phyloP scores from a whole-genome alignment of 1,140 invertebrate genomes.

The Antheraea mylitta region DNA sequence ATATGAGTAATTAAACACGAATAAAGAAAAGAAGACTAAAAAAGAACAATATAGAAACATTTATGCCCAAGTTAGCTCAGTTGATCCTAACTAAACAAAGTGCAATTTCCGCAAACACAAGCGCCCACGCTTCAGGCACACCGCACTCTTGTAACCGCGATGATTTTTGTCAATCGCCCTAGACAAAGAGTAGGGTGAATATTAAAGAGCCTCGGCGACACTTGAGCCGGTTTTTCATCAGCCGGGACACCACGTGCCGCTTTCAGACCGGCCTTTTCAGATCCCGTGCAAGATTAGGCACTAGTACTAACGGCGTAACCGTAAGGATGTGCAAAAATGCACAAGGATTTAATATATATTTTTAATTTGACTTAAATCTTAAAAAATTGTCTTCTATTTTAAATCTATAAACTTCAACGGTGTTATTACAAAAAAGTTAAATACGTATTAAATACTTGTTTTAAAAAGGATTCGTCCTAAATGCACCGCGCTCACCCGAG shows the following conservation, averaged over 20 bases:
- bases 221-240: slow-evolving; percentile 70
- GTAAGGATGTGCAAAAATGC: slow-evolving; percentile 27
- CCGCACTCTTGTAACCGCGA: slow-evolving; percentile 23
- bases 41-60: slow-evolving; percentile 5
- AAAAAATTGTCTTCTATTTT: not conserved
- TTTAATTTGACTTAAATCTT: not conserved
- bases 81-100: slow-evolving; percentile 37
- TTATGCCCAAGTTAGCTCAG: slow-evolving; percentile 20
- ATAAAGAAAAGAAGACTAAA: not conserved
- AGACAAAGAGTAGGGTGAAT: slow-evolving; percentile 70
- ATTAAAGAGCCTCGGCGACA: slow-evolving; percentile 64
- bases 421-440: too few relatives aligned
- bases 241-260: slow-evolving; percentile 57
- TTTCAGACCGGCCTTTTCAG: slow-evolving; percentile 72
- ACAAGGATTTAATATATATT: not conserved
- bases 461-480: too few relatives aligned
- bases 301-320: slow-evolving; percentile 57
- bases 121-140: slow-evolving; percentile 21
- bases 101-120: slow-evolving; percentile 35
- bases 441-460: too few relatives aligned
- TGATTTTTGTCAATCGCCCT: slow-evolving; percentile 72
- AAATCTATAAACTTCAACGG: too few relatives aligned
- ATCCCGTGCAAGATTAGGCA: slow-evolving; percentile 74
- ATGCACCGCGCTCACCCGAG: too few relatives aligned
- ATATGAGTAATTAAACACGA: too few relatives aligned